Base-by-base conservation (phyloP, 2,888 invertebrate species). In the Autographa gamma region DNA sequence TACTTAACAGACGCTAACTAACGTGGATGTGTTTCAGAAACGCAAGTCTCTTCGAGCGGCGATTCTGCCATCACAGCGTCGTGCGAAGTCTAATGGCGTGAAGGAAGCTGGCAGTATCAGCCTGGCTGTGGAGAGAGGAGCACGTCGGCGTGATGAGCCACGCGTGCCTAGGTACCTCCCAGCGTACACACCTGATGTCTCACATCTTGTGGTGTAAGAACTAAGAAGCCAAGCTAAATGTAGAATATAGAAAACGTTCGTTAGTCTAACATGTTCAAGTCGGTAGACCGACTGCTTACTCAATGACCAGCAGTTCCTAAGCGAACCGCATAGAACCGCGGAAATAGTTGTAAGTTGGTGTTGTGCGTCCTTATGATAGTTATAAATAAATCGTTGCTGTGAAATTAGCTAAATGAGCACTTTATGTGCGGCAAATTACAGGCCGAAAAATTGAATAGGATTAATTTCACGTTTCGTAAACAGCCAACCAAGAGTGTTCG, bases 11-110 rank as follows among this genome's bases (percentile, higher is more conserved):
- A 48, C 54, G 60, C 54, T 61, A 38, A n/a, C 32, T 72, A 80
- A 66, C 52, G 13, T 71, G 63, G 18, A 16, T 52, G 77, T 77
- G 84, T 96, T 97, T 73, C 96, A 99, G 99, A 99, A 99, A 96
- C 97, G 98, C 66, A 98, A 98, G 94, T 97, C 97, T 0, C 93
- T 98, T 80, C 96, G 98, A 66, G 98, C 98, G 62, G 97, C 98
- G 0, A 96, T 98, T 82, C 96, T 98, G 84, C 97, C 96, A n/a
- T 96, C 97, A 78, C 98, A 98, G 92, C 96, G 98, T 48, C 96
- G 97, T 48, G 96, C 97, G 65, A 97, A 98, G 92, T 97, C 97
- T 18, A 98, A 98, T 86, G 98, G 98, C 8, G 97, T 98, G 60
- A 97, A 97, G 86, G 98, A 98, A 90, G 97, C 98, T 0, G 97